Evolutionary conservation across 2,888 invertebrate genomes (phyloP).

Genomic region (Brachylomia viminalis): DNA sequence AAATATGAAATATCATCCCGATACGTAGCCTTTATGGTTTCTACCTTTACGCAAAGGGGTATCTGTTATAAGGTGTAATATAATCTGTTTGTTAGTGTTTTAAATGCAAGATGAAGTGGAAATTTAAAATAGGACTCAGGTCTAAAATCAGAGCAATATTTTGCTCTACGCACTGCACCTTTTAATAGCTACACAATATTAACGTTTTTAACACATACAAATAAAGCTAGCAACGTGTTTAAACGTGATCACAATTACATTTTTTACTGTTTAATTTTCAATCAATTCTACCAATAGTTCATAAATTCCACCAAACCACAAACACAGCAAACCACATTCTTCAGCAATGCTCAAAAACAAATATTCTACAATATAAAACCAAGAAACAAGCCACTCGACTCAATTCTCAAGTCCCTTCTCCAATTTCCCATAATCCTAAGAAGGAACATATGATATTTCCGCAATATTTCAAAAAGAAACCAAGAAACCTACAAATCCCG

Average conservation of each 20-base stretch:
- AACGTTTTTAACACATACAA: background rate
- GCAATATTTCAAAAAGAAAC: constrained; percentile 76
- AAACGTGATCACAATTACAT: background rate
- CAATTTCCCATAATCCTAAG: constrained; percentile 80
- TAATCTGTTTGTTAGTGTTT: constrained; percentile 1
- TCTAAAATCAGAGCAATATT: background rate
- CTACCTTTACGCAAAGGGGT: constrained; percentile 14
- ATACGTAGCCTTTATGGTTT: constrained; percentile 42
- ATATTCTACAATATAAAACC: constrained; percentile 2
- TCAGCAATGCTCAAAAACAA: background rate
- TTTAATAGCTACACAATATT: background rate
- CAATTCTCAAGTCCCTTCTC: constrained; percentile 71
- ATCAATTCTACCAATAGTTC: background rate
- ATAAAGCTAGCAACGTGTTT: background rate
- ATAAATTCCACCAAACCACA: background rate
- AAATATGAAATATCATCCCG: constrained; percentile 54
- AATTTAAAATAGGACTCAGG: background rate
- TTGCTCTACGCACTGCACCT: background rate
- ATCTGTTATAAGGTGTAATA: constrained; percentile 3
- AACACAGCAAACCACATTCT: too few species aligned
- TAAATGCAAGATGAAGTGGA: background rate
- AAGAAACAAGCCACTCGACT: constrained; percentile 44
- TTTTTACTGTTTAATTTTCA: background rate
- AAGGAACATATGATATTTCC: constrained; percentile 79
- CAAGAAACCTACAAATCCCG: constrained; percentile 81